These are phyloP conservation scores for Agelas oroides DNA, from an alignment of 37 sponge, comb jelly and placozoan genomes.

Conservation along the genomic window DNA sequence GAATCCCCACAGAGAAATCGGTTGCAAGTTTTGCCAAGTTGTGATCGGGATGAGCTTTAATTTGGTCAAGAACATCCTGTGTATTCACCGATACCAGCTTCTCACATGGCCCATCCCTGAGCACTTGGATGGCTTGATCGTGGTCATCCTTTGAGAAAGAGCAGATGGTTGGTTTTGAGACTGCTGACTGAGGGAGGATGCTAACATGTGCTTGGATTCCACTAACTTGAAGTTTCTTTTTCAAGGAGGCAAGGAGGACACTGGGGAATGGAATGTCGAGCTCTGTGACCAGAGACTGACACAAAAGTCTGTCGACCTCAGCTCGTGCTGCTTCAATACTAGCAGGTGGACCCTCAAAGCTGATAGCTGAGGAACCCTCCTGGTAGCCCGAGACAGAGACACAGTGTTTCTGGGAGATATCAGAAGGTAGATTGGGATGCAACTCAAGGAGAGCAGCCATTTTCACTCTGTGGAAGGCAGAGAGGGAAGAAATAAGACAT, in stretches of 20 bases:
- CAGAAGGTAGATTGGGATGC: slow-evolving; percentile 14
- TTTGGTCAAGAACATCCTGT: background rate
- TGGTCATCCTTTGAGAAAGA: background rate
- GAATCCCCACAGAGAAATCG: background rate
- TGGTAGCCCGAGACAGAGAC: slow-evolving; percentile 24
- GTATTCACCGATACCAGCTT: slow-evolving; percentile 4
- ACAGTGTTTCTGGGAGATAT: background rate
- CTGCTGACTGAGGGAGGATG: background rate
- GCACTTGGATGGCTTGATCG: background rate
- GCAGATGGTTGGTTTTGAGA: background rate
- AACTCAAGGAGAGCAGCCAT: slow-evolving; percentile 23
- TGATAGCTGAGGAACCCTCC: background rate
- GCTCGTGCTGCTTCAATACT: slow-evolving; percentile 3
- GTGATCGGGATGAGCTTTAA: background rate
- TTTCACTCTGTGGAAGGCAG: background rate
- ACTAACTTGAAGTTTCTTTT: background rate
- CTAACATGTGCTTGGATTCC: background rate
- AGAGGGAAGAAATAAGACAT: too few species aligned
- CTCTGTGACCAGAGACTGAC: too few species aligned
- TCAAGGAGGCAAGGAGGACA: background rate
- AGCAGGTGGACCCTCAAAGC: slow-evolving; percentile 16
- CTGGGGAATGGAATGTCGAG: background rate
- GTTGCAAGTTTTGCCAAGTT: background rate
- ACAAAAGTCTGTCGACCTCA: background rate
- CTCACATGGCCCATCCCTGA: background rate